These are phyloP conservation scores for Octodon degus DNA, from an alignment of 2,113 vertebrate species.

Conservation along the genomic window DNA sequence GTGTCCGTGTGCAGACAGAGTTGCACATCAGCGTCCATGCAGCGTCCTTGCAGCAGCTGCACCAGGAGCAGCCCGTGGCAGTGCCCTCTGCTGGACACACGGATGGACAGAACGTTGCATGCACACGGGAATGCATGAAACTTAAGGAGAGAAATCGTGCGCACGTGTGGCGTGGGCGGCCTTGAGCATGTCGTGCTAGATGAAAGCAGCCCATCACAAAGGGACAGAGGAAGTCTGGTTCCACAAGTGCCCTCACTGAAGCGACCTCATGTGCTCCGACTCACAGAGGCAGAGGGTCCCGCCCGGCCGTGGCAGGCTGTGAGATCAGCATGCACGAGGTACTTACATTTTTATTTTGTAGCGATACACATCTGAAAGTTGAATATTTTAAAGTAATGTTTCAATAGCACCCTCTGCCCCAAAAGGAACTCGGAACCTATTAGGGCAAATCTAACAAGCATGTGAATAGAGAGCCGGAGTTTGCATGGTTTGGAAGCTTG, in stretches of 20 bases:
- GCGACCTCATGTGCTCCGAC: background rate
- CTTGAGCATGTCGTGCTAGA: background rate
- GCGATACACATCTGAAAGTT: background rate
- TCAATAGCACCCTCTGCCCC: background rate
- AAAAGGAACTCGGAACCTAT: background rate
- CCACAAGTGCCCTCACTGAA: background rate
- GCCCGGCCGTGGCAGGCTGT: background rate
- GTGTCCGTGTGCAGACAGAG: background rate
- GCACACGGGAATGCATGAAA: background rate
- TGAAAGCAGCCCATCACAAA: background rate
- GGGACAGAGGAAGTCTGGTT: background rate
- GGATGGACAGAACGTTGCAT: background rate
- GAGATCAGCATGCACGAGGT: background rate
- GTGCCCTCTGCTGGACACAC: background rate
- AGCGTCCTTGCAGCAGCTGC: no score
- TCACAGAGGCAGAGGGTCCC: background rate
- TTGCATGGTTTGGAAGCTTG: background rate
- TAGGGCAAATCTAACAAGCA: background rate
- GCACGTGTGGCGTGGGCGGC: background rate
- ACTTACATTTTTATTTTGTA: conserved; percentile 10
- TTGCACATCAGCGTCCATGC: background rate
- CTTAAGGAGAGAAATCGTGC: background rate
- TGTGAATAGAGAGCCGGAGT: background rate
- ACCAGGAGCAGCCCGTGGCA: background rate
- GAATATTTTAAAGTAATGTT: background rate